Base-by-base conservation (phyloP, 2,888 invertebrate genomes). In the Tuberolachnus salignus region DNA sequence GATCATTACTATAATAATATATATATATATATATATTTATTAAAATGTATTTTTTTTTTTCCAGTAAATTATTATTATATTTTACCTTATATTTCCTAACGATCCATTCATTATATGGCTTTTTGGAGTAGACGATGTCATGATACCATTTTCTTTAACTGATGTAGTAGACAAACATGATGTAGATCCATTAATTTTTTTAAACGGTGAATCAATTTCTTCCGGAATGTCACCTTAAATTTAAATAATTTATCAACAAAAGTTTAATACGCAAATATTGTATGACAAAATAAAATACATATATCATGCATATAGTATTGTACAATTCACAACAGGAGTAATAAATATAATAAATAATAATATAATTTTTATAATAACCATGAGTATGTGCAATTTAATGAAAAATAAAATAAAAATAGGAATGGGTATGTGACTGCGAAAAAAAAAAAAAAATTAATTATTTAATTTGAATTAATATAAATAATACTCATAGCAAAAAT, bases 161-260 rank as follows among this genome's bases (percentile, higher is more conserved):
- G 67, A 69, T 26, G 42, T 42, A 1, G 78, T 51, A 42, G 78
- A 78, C 13, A 78, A 69, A 49, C 69, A 59, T 0, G 59, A 69
- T 49, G 78, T 49, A 34, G 67, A 78, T 23, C 78, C 78, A 13
- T 78, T 78, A 11, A 78, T 49, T 23, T 78, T 78, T 23, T 78
- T 78, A n/a, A 78, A 69, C 4, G 78, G 78, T n/a, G 78, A 78
- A 26, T 78, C 78, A 21, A 69, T 69, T 69, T 78, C 78, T 69
- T 78, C 78, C 3, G 78, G 78, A 51, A 51, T 78, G 8, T 78
- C 78, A 51, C 78, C 78, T 78, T 59, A 51, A 78, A 69, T 78
- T 34, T 0, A 73, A 63, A 61, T 6, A 26, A 13, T 19, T 72
- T n/a, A 34, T 61, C 14, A 49, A 46, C 19, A 16, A 23, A 16